phyloP scores from a whole-genome alignment of 2,888 invertebrate genomes.

The Thyatira batis region DNA sequence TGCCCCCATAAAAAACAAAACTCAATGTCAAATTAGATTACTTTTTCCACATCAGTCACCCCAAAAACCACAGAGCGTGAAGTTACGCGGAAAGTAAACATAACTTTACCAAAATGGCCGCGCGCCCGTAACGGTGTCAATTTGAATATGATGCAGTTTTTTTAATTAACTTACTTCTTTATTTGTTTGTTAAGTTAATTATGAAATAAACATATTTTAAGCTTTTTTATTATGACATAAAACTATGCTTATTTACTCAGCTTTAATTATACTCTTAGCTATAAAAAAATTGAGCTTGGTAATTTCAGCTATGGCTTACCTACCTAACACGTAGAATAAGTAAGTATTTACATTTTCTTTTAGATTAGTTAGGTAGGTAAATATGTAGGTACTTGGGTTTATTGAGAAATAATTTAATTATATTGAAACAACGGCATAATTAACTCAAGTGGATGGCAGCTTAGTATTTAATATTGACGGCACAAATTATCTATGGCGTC shows the following conservation, averaged over 20 bases:
- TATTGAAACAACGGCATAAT: not conserved
- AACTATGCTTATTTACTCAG: not conserved
- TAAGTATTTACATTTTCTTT: too few relatives aligned
- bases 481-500: conserved; percentile 2
- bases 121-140: conserved; percentile 15
- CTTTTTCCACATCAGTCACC: conserved; percentile 51
- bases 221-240: not conserved
- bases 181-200: conserved; percentile 12
- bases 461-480: not conserved
- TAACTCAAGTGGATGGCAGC: not conserved
- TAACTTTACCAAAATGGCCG: conserved; percentile 61
- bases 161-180: conserved; percentile 13
- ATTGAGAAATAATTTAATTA: not conserved
- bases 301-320: not conserved
- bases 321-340: too few relatives aligned
- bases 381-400: not conserved
- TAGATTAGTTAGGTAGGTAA: not conserved
- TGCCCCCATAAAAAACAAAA: conserved; percentile 43
- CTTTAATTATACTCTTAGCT: not conserved
- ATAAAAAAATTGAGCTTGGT: too few relatives aligned
- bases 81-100: conserved; percentile 59
- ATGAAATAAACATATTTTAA: not conserved
- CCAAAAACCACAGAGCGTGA: conserved; percentile 54
- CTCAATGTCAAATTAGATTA: conserved; percentile 67
- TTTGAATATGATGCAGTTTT: conserved; percentile 11